These are phyloP conservation scores for Neocloeon triangulifer DNA, from an alignment of 1,140 invertebrate species.

Conservation along the genomic window DNA sequence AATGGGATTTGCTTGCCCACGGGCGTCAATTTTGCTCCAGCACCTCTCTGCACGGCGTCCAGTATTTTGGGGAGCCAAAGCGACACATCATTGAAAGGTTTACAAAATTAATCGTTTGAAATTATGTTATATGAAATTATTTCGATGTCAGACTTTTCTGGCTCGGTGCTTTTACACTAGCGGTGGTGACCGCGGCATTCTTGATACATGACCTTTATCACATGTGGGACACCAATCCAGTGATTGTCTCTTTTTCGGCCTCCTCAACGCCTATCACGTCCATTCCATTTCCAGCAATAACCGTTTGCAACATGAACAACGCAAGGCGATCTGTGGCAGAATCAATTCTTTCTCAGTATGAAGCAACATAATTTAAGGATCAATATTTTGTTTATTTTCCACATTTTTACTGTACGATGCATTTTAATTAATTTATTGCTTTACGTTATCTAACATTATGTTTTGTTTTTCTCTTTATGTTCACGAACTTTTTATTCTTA, in stretches of 20 bases:
- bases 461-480: too few species aligned
- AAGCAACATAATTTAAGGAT: constrained; percentile 9
- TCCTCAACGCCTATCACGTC: constrained; percentile 27
- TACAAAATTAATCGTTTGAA: too few species aligned
- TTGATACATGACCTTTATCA: constrained; percentile 25
- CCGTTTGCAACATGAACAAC: constrained; percentile 49
- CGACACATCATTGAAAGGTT: constrained; percentile 44
- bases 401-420: too few species aligned
- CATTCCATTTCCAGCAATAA: constrained; percentile 30
- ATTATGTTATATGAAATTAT: too few species aligned
- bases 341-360: constrained; percentile 30
- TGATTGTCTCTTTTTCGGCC: constrained; percentile 30
- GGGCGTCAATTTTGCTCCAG: constrained; percentile 40
- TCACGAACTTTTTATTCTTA: too few species aligned
- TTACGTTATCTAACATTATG: too few species aligned
- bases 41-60: constrained; percentile 45
- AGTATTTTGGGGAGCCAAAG: constrained; percentile 45
- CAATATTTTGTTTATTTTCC: too few species aligned
- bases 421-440: too few species aligned
- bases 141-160: constrained; percentile 40
- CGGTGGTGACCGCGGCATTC: constrained; percentile 20
- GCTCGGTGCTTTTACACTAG: constrained; percentile 21
- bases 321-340: constrained; percentile 34
- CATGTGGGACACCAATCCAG: constrained; percentile 28
- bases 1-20: too few species aligned